phyloP scores from a whole-genome alignment of 1,140 invertebrate genomes.

The Macrotrachela quadricornifera region DNA sequence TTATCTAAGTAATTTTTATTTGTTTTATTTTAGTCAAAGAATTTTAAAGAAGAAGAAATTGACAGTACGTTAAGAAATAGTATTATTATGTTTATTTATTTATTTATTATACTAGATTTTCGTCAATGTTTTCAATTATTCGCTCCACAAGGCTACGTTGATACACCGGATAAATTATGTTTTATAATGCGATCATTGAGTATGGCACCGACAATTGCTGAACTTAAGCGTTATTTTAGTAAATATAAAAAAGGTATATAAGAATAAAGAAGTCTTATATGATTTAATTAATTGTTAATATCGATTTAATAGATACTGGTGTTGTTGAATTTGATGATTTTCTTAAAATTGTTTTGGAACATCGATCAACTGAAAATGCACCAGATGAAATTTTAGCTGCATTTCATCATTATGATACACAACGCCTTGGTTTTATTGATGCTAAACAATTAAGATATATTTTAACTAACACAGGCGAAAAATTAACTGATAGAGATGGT shows the following conservation, averaged over 20 bases:
- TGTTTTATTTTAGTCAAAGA: constrained; percentile 1
- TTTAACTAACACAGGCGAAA: constrained; percentile 1
- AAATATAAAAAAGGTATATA: background rate
- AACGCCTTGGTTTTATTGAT: constrained; percentile 1
- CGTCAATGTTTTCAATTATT: constrained; percentile 7
- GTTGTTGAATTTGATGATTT: constrained; percentile 6
- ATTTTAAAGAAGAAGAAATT: constrained; percentile 8
- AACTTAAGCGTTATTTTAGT: constrained; percentile 2
- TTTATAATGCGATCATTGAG: constrained; percentile 7
- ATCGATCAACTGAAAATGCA: background rate
- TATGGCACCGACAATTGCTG: constrained; percentile 1
- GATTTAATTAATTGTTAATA: background rate
- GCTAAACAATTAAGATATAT: constrained; percentile 1
- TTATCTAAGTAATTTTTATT: no score
- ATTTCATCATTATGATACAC: constrained; percentile 5
- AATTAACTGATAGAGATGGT: constrained; percentile 3
- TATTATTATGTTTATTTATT: no score
- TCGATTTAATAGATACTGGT: background rate
- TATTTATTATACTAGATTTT: background rate
- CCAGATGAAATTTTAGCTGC: constrained; percentile 3
- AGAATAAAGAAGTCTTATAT: no score
- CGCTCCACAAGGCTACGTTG: constrained; percentile 1
- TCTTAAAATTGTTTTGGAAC: background rate
- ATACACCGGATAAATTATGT: constrained; percentile 5
- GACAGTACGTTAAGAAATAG: background rate